These are phyloP conservation scores for Gnathonemus echidnorhynchus DNA, from an alignment of 2,113 vertebrate genomes.

Conservation along the genomic window DNA sequence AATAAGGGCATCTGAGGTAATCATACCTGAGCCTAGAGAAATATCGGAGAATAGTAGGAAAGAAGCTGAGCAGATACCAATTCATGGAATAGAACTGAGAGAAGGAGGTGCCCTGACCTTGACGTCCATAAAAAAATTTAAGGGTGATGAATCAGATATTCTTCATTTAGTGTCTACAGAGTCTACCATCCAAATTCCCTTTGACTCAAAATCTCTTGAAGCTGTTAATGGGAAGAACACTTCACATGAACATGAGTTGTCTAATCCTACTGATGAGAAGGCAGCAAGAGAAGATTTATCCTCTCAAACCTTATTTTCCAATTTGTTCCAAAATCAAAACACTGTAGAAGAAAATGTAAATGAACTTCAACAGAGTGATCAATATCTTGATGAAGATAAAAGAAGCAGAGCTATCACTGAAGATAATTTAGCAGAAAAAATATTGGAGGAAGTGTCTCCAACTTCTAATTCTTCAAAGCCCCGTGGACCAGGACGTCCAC, in stretches of 20 bases:
- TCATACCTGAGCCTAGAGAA: not conserved
- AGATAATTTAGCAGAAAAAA: not conserved
- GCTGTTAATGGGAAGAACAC: not conserved
- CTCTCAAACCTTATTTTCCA: not conserved
- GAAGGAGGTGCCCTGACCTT: not conserved
- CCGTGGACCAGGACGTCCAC: slow-evolving; percentile 14
- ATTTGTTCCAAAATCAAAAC: not conserved
- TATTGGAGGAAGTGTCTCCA: not conserved
- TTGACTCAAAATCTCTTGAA: not conserved
- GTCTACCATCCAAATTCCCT: not conserved
- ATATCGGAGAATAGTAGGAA: not conserved
- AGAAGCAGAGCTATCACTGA: not conserved
- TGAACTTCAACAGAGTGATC: not conserved
- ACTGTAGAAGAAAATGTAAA: not conserved
- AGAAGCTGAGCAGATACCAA: not conserved
- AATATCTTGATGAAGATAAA: not conserved
- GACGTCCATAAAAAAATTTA: not conserved
- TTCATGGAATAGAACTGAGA: not conserved
- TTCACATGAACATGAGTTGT: not conserved
- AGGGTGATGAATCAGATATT: not conserved
- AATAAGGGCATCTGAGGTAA: not conserved
- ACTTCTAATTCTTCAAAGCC: not conserved
- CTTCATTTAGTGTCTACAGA: not conserved
- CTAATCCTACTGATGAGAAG: not conserved
- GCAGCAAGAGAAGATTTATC: not conserved